A percentile compares a stretch with the other conserved stretches of the same genome.
Conservation (phyloP, 2,113 vertebrate species). For the human region DNA sequence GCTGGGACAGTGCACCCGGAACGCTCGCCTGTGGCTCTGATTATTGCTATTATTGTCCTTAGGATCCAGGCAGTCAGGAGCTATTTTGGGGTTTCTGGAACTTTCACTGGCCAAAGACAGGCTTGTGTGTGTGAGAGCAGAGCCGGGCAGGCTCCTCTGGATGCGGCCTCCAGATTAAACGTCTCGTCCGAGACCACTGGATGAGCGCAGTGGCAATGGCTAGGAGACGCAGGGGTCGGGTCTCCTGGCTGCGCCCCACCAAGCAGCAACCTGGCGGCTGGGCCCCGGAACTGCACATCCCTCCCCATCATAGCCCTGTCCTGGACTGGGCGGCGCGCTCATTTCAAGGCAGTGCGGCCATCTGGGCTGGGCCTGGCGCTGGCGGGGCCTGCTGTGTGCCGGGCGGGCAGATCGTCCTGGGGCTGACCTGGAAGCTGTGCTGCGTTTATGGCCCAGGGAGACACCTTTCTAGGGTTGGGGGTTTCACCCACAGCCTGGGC, state of each 20-base stretch:
- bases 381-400: not conserved
- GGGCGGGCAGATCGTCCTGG: rapidly evolving
- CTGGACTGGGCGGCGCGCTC: rapidly evolving
- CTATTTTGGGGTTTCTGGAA: not conserved
- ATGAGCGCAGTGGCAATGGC: rapidly evolving
- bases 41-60: not conserved
- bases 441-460: not conserved
- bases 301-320: not conserved
- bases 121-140: not conserved
- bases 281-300: not conserved
- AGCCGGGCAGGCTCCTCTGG: not conserved
- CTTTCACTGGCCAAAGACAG: not conserved
- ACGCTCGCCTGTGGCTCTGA: rapidly evolving
- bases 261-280: no score
- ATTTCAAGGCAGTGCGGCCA: not conserved
- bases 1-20: not conserved
- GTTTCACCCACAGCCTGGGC: not conserved
- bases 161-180: no score
- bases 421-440: rapidly evolving
- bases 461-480: not conserved
- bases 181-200: rapidly evolving
- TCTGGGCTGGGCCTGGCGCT: not conserved
- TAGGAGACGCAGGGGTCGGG: rapidly evolving
- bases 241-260: no score
- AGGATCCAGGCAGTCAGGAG: not conserved